phyloP scores from a whole-genome alignment of 1,140 invertebrate genomes.

The Drosophila jambulina region DNA sequence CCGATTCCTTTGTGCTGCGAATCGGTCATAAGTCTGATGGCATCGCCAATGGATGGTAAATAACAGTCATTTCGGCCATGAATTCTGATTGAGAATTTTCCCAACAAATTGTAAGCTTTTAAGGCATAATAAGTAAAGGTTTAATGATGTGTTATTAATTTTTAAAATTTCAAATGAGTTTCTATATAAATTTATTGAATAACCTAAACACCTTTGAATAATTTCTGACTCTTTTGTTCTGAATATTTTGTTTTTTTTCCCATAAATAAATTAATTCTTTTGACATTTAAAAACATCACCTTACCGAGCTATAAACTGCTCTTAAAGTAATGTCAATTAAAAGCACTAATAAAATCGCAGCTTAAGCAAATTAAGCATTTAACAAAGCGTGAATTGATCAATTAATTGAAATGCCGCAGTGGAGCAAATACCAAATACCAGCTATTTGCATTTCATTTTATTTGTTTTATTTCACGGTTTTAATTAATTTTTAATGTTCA shows the following conservation, averaged over 20 bases:
- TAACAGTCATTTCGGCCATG: slow-evolving; percentile 20
- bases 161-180: not conserved
- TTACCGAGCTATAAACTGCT: not conserved
- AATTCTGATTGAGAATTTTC: not conserved
- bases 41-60: slow-evolving; percentile 23
- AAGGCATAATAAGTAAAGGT: not conserved
- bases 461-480: slow-evolving; percentile 25
- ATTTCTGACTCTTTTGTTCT: not conserved
- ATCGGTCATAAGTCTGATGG: slow-evolving; percentile 32
- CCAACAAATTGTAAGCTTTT: not conserved
- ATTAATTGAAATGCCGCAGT: slow-evolving; percentile 32
- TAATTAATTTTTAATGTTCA: slow-evolving; percentile 48
- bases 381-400: slow-evolving; percentile 55
- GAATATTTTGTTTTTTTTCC: not conserved
- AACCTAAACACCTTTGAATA: not conserved
- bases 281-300: too few species aligned
- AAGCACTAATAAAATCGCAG: not conserved
- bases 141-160: not conserved
- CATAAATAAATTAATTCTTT: not conserved
- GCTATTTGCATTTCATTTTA: slow-evolving; percentile 33
- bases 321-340: not conserved
- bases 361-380: slow-evolving; percentile 48
- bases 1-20: slow-evolving; percentile 4
- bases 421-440: slow-evolving; percentile 13
- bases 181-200: not conserved